phyloP scores from a whole-genome alignment of 2,797 vertebrate species.

The Clarias pachynema region DNA sequence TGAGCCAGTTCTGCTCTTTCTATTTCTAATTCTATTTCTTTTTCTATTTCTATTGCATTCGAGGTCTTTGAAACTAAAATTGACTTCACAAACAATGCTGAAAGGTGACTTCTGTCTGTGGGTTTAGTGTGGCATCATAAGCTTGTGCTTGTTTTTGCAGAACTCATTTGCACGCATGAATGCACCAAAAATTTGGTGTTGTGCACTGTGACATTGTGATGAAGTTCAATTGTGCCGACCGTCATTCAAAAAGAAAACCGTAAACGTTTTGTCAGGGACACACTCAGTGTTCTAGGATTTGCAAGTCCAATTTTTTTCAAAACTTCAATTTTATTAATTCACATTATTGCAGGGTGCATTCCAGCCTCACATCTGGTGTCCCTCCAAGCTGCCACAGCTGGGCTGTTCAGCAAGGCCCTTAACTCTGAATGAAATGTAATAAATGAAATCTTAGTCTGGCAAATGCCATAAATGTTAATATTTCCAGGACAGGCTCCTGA shows the following conservation, averaged over 20 bases:
- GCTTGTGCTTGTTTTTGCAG: slow-evolving; percentile 39
- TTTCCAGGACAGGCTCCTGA: neutral
- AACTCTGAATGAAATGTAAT: no score
- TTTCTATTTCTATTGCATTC: neutral
- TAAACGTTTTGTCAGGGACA: neutral
- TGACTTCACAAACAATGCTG: neutral
- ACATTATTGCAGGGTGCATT: neutral
- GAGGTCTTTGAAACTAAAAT: slow-evolving; percentile 7
- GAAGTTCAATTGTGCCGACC: neutral
- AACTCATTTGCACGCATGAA: slow-evolving; percentile 33
- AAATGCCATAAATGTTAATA: no score
- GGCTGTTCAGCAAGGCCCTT: no score
- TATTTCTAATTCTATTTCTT: neutral
- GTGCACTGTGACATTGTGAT: neutral
- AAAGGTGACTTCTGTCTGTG: slow-evolving; percentile 31
- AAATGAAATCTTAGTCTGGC: no score
- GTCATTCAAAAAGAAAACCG: neutral
- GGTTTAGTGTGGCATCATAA: slow-evolving; percentile 36
- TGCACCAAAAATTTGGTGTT: neutral
- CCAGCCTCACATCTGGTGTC: neutral
- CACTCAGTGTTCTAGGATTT: neutral
- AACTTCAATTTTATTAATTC: neutral
- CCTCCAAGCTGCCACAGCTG: neutral
- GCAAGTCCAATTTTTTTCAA: neutral
- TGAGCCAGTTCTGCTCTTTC: slow-evolving; percentile 31